Conservation (phyloP, 2,113 vertebrate species). For the Grus americana region DNA sequence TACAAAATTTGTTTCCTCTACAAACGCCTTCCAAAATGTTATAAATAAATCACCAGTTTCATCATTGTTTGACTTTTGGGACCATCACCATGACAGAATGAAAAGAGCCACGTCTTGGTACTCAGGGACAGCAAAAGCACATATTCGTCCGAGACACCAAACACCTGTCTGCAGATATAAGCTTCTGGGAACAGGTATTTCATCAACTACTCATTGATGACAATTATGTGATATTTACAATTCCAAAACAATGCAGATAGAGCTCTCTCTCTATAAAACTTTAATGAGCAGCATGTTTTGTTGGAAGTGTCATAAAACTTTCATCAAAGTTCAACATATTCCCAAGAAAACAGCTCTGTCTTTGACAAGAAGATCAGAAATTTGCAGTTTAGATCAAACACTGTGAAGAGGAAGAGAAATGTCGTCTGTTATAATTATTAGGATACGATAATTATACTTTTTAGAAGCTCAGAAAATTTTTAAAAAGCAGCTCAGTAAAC, state of each 20-base stretch:
- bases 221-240: conserved; percentile 66
- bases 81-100: not conserved
- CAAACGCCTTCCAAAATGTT: not conserved
- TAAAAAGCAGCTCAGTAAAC: conserved; percentile 37
- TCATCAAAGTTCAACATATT: conserved; percentile 69
- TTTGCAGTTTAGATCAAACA: conserved; percentile 71
- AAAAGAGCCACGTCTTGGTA: not conserved
- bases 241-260: conserved; percentile 64
- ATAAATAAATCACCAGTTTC: conserved; percentile 35
- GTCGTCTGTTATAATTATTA: conserved; percentile 64
- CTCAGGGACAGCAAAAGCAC: not conserved
- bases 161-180: not conserved
- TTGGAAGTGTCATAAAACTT: conserved; percentile 71
- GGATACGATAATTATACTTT: conserved; percentile 59
- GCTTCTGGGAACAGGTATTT: conserved; percentile 46
- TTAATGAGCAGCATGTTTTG: conserved; percentile 69
- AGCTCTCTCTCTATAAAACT: conserved; percentile 54
- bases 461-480: conserved; percentile 50
- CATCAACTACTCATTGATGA: conserved; percentile 44
- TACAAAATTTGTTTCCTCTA: not conserved
- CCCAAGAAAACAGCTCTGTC: conserved; percentile 63
- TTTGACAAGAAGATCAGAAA: conserved; percentile 70
- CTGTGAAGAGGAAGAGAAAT: conserved; percentile 46
- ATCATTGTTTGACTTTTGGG: not conserved
- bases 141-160: not conserved